phyloP scores from a whole-genome alignment of 1,140 invertebrate genomes.

The Drosophila chauvacae region DNA sequence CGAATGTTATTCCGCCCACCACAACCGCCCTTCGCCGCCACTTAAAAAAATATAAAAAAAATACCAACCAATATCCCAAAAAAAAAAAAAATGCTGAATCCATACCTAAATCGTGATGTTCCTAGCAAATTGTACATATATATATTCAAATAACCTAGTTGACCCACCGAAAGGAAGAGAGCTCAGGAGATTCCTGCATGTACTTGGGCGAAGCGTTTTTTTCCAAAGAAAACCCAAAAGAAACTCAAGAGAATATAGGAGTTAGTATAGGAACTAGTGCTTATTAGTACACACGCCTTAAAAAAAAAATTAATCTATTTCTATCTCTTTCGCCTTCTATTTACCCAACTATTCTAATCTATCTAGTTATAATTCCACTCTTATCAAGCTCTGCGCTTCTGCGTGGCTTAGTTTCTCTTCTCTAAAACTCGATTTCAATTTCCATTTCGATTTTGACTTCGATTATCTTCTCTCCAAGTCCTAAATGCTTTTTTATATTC shows the following conservation, averaged over 20 bases:
- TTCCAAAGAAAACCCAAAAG: not conserved
- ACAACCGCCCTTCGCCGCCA: slow-evolving; percentile 30
- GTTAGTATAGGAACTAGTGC: slow-evolving; percentile 5
- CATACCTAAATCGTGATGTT: slow-evolving; percentile 19
- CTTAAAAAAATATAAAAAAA: slow-evolving; percentile 17
- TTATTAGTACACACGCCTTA: slow-evolving; percentile 18
- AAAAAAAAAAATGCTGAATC: slow-evolving; percentile 19
- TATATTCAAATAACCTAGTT: slow-evolving; percentile 13
- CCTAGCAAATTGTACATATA: slow-evolving; percentile 39
- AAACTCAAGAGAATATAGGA: not conserved
- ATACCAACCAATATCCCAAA: slow-evolving; percentile 10
- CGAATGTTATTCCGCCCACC: slow-evolving; percentile 49
- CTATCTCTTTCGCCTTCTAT: slow-evolving; percentile 6
- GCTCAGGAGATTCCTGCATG: slow-evolving; percentile 28
- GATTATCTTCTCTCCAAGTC: slow-evolving; percentile 5
- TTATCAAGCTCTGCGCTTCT: slow-evolving; percentile 40
- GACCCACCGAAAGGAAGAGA: slow-evolving; percentile 21
- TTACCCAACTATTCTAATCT: slow-evolving; percentile 14
- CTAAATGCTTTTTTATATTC: slow-evolving; percentile 28
- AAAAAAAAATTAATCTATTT: slow-evolving; percentile 3
- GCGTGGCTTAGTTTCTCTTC: slow-evolving; percentile 37
- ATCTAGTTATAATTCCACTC: not conserved
- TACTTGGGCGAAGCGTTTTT: slow-evolving; percentile 2
- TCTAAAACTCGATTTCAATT: slow-evolving; percentile 19
- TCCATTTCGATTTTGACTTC: slow-evolving; percentile 18